Evolutionary conservation across 2,113 vertebrate genomes (phyloP).

Genomic region (Pan troglodytes): NHGRI_mPanTro3-v2.1_pri NC_072421.2:100329501-100330000

Average conservation of each 20-base stretch:
- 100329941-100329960: background rate
- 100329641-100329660: background rate
- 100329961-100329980: background rate
- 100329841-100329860: background rate
- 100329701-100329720: background rate
- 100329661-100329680: background rate
- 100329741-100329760: background rate
- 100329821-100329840: background rate
- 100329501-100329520: background rate
- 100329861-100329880: background rate
- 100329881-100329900: background rate
- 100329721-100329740: background rate
- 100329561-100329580: background rate
- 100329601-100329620: background rate
- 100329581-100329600: background rate
- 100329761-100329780: background rate
- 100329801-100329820: background rate
- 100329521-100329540: background rate
- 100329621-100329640: background rate
- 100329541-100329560: background rate
- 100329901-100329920: background rate
- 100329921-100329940: background rate
- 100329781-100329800: background rate
- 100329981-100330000: background rate
- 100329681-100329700: background rate